These are phyloP conservation scores for Perccottus glenii DNA, from an alignment of 2,113 vertebrate genomes.

Conservation along the genomic window DNA sequence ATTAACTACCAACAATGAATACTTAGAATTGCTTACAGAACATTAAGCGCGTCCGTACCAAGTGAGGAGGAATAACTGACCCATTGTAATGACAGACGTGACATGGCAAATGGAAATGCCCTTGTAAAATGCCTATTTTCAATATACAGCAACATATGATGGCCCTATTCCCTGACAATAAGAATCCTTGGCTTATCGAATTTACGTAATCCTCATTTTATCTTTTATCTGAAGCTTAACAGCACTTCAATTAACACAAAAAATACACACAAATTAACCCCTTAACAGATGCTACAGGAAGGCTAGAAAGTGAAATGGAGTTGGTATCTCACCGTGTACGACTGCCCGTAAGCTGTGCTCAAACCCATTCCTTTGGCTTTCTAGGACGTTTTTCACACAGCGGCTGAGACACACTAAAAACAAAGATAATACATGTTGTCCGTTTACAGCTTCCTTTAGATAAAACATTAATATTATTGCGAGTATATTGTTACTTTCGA, in stretches of 20 bases:
- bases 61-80: too few relatives aligned
- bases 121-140: too few relatives aligned
- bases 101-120: too few relatives aligned
- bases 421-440: not conserved
- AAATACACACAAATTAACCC: not conserved
- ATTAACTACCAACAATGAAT: too few relatives aligned
- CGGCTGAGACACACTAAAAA: not conserved
- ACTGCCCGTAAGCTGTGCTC: constrained; percentile 20
- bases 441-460: not conserved
- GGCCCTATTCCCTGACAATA: too few relatives aligned
- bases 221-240: too few relatives aligned
- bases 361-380: constrained; percentile 21
- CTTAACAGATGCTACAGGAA: not conserved
- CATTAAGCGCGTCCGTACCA: too few relatives aligned
- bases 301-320: not conserved
- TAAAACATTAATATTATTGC: not conserved
- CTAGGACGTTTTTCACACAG: not conserved
- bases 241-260: not conserved
- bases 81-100: too few relatives aligned
- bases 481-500: not conserved
- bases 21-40: too few relatives aligned
- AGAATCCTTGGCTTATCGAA: too few relatives aligned
- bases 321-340: constrained; percentile 65
- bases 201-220: too few relatives aligned
- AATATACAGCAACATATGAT: too few relatives aligned